phyloP scores from a whole-genome alignment of 2,797 vertebrate genomes.

The Amphiprion clarkii region DNA sequence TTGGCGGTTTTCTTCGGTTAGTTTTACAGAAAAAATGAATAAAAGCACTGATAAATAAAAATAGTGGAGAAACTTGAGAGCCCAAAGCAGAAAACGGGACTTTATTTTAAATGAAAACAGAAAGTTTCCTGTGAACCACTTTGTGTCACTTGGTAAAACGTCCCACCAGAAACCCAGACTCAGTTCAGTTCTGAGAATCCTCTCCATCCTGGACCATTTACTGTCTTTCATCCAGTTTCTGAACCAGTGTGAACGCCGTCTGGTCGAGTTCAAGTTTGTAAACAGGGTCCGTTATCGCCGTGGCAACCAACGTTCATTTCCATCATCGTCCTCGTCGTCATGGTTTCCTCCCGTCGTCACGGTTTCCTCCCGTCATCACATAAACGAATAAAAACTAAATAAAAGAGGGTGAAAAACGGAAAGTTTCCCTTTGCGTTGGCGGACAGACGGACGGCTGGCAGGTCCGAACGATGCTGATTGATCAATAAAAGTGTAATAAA shows the following conservation, averaged over 20 bases:
- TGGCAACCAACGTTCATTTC: neutral
- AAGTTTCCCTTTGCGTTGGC: conserved; percentile 1
- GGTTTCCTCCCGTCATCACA: neutral
- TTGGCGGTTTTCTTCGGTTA: too few relatives aligned
- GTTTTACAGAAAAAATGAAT: too few relatives aligned
- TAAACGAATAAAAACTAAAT: too few relatives aligned
- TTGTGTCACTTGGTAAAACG: too few relatives aligned
- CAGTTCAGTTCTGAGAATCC: too few relatives aligned
- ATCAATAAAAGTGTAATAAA: too few relatives aligned
- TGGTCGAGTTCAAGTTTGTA: neutral
- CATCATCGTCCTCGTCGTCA: neutral
- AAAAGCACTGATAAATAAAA: too few relatives aligned
- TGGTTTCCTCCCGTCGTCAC: neutral
- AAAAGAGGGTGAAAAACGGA: neutral
- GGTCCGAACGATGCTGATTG: neutral
- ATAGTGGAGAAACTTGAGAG: neutral
- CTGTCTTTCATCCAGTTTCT: too few relatives aligned
- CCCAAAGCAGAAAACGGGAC: conserved; percentile 16
- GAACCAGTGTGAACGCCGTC: too few relatives aligned
- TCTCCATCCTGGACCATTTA: too few relatives aligned
- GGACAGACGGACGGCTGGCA: neutral
- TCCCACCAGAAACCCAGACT: too few relatives aligned
- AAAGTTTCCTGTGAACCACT: too few relatives aligned
- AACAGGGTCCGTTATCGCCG: neutral
- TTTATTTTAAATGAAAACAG: conserved; percentile 26